A percentile compares a stretch with the other conserved stretches of the same genome.
Evolutionary conservation across 1,140 invertebrate genomes (phyloP).

Genomic region (Colletes latitarsis): DNA sequence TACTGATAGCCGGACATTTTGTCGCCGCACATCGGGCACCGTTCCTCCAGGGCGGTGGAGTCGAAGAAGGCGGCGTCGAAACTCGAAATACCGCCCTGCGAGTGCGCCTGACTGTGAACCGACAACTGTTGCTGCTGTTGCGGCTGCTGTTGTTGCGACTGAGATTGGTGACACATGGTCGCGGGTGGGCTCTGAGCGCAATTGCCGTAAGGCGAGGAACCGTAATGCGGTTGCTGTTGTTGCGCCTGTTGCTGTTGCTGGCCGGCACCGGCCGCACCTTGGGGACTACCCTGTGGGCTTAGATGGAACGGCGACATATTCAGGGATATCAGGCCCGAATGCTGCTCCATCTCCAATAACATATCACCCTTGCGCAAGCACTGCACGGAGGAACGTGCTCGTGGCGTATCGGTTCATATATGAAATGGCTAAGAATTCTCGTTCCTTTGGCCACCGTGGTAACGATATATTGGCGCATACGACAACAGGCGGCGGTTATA

Average conservation of each 20-base stretch:
- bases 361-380: slow-evolving; percentile 83
- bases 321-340: slow-evolving; percentile 90
- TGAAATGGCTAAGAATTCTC: slow-evolving; percentile 19
- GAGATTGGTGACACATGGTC: slow-evolving; percentile 73
- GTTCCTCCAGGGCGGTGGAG: slow-evolving; percentile 95
- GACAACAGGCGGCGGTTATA: slow-evolving; percentile 12
- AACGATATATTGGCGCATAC: not conserved
- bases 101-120: slow-evolving; percentile 65
- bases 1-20: slow-evolving; percentile 99
- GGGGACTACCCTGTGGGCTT: slow-evolving; percentile 85
- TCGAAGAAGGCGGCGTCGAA: slow-evolving; percentile 84
- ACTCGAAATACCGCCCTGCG: slow-evolving; percentile 71
- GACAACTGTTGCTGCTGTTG: slow-evolving; percentile 62
- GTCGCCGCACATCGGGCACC: slow-evolving; percentile 99
- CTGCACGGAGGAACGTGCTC: slow-evolving; percentile 60
- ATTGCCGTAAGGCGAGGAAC: slow-evolving; percentile 69
- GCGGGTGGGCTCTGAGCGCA: slow-evolving; percentile 78
- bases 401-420: slow-evolving; percentile 67
- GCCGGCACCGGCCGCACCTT: slow-evolving; percentile 71
- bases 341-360: slow-evolving; percentile 92
- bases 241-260: slow-evolving; percentile 67
- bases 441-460: slow-evolving; percentile 4
- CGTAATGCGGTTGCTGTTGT: slow-evolving; percentile 70
- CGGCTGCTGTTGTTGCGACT: slow-evolving; percentile 60
- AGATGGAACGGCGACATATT: slow-evolving; percentile 92